Evolutionary conservation across 2,113 vertebrate genomes (phyloP).

Genomic region (Rissa tridactyla): DNA sequence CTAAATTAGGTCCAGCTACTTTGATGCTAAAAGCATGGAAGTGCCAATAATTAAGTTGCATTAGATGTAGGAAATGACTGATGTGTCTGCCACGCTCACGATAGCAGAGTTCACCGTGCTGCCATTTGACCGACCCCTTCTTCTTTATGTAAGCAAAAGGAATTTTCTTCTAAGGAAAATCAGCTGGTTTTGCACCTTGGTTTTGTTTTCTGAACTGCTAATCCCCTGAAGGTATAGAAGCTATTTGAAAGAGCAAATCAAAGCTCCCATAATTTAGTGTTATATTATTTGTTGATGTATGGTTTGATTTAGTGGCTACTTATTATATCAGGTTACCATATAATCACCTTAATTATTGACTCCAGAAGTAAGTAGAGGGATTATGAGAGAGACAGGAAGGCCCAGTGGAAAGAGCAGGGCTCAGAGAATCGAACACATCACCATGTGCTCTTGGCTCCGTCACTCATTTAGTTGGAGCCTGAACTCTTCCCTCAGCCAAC

Average conservation of each 20-base stretch:
- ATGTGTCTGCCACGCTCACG: not conserved
- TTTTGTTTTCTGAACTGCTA: constrained; percentile 47
- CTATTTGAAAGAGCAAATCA: constrained; percentile 52
- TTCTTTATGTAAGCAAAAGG: constrained; percentile 6
- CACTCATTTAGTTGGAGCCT: not conserved
- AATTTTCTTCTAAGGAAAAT: constrained; percentile 39
- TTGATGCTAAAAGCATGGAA: constrained; percentile 48
- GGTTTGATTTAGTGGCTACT: constrained; percentile 62
- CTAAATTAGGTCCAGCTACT: constrained; percentile 49
- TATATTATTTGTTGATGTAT: constrained; percentile 58
- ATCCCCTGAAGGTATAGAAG: constrained; percentile 37
- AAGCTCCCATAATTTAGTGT: constrained; percentile 41
- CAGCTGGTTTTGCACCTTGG: constrained; percentile 28
- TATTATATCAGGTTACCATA: constrained; percentile 65
- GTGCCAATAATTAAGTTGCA: constrained; percentile 49
- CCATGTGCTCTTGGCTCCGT: not conserved
- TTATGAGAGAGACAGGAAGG: constrained; percentile 47
- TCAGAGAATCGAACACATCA: not conserved
- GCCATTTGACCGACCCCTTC: not conserved
- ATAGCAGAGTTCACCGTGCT: constrained; percentile 9
- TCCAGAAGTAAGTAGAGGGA: constrained; percentile 46
- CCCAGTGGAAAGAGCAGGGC: constrained; percentile 20
- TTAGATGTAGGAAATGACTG: constrained; percentile 35
- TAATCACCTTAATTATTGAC: constrained; percentile 67
- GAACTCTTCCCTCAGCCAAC: not conserved